Conservation (phyloP, 2,113 vertebrate species). For the Microtus oregoni region DNA sequence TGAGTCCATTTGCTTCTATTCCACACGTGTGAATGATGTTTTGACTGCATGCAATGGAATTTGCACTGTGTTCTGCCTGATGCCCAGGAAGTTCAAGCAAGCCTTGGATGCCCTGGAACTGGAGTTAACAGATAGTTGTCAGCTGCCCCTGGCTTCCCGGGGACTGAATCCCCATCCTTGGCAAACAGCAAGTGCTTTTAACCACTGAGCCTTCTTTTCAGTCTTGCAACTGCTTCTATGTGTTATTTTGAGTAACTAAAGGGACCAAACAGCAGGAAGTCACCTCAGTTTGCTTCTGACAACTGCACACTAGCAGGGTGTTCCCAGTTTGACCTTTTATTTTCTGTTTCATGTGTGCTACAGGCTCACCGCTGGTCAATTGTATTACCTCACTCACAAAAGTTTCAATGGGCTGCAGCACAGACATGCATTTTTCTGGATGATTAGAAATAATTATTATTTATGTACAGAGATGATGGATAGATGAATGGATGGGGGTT, state of each 20-base stretch:
- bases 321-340: background rate
- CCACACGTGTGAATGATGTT: background rate
- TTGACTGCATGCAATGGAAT: background rate
- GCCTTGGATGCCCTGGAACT: background rate
- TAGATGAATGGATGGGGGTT: background rate
- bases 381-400: background rate
- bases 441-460: conserved; percentile 22
- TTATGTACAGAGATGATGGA: background rate
- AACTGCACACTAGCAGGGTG: background rate
- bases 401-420: background rate
- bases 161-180: background rate
- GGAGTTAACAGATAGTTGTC: background rate
- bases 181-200: background rate
- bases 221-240: background rate
- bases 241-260: background rate
- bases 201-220: background rate
- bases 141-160: background rate
- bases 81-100: background rate
- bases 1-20: background rate
- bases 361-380: background rate
- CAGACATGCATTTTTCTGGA: background rate
- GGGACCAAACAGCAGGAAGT: background rate
- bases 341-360: background rate
- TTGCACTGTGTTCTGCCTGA: background rate
- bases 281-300: background rate